Conservation (phyloP, 2,888 invertebrate genomes). For the Pristionchus japonicus region DNA sequence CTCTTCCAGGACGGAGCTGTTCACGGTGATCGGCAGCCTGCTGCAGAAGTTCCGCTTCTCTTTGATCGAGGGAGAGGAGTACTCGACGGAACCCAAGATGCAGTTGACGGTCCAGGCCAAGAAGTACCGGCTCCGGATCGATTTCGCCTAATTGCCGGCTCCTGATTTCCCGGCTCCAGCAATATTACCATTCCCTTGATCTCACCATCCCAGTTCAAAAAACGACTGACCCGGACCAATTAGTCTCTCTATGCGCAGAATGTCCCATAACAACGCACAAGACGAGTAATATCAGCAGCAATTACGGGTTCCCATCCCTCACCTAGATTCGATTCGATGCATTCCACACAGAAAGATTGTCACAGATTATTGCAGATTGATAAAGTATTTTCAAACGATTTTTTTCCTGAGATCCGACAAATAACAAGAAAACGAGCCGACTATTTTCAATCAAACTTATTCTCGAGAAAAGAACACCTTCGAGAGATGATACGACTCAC, state of each 20-base stretch:
- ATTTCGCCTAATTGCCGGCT: conserved; percentile 7
- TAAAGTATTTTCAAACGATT: not conserved
- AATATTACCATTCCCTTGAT: not conserved
- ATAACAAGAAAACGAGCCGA: no score
- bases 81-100: conserved; percentile 42
- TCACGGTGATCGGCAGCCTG: conserved; percentile 46
- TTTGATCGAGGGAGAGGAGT: conserved; percentile 9
- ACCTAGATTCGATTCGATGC: conserved; percentile 3
- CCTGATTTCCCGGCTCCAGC: not conserved
- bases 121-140: conserved; percentile 35
- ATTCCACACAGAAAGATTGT: not conserved
- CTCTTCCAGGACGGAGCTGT: conserved; percentile 43
- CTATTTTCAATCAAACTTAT: no score
- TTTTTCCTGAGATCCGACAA: no score
- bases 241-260: not conserved
- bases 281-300: not conserved
- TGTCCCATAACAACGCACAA: not conserved
- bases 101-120: conserved; percentile 44
- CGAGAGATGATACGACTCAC: no score
- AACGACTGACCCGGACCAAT: not conserved
- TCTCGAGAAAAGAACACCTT: no score
- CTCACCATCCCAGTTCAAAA: not conserved
- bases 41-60: conserved; percentile 44
- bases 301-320: not conserved
- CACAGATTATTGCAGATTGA: not conserved